phyloP scores from a whole-genome alignment of 2,797 vertebrate species.

The Sebastes itinus region DNA sequence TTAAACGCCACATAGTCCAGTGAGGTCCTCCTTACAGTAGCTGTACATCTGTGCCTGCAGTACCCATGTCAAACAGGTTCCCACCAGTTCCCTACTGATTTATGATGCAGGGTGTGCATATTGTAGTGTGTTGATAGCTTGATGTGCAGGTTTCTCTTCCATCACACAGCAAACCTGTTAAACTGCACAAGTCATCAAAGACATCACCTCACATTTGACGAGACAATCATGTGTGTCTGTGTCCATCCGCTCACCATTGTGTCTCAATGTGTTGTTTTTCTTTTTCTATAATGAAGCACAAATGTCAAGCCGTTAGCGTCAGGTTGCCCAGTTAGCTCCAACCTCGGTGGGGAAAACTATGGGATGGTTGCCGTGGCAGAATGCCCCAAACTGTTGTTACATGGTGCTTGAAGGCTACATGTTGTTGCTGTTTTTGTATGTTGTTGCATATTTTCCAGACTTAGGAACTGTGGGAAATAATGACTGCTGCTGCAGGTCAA shows the following conservation, averaged over 20 bases:
- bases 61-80: background rate
- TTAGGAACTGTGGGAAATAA: slow-evolving; percentile 99
- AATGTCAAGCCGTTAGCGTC: slow-evolving; percentile 37
- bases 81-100: background rate
- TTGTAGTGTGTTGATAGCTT: background rate
- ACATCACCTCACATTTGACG: background rate
- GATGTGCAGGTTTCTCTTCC: background rate
- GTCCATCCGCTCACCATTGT: slow-evolving; percentile 27
- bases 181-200: background rate
- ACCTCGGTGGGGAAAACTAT: slow-evolving; percentile 43
- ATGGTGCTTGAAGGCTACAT: slow-evolving; percentile 82
- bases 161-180: background rate
- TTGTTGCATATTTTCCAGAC: slow-evolving; percentile 99
- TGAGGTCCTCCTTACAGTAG: background rate
- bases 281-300: slow-evolving; percentile 29
- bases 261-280: slow-evolving; percentile 36
- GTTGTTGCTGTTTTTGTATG: slow-evolving; percentile 86
- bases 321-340: slow-evolving; percentile 30
- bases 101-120: background rate
- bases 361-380: slow-evolving; percentile 51
- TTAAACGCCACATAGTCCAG: background rate
- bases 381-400: slow-evolving; percentile 75
- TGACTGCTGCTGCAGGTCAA: slow-evolving; percentile 98
- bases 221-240: slow-evolving; percentile 21
- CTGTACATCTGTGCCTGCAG: background rate